A percentile compares a stretch with the other conserved stretches of the same genome.
These are phyloP conservation scores for Thymelicus sylvestris DNA, from an alignment of 2,888 invertebrate genomes.

Conservation along the genomic window DNA sequence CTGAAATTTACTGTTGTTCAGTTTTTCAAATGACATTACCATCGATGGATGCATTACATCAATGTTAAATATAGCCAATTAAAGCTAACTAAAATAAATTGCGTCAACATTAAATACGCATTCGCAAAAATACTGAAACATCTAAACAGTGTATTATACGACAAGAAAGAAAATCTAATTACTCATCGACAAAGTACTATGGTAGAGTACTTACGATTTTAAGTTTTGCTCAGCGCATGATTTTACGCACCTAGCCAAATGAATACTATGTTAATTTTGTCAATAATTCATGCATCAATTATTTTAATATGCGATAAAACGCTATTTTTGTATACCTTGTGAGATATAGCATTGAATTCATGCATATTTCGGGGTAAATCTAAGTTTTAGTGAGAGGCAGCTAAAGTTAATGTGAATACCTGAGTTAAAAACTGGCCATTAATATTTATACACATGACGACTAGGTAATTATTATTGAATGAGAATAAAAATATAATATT, in stretches of 20 bases:
- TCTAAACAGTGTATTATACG: background rate
- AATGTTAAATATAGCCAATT: constrained; percentile 14
- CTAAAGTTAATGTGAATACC: background rate
- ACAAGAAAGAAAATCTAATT: constrained; percentile 2
- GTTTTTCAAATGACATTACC: constrained; percentile 9
- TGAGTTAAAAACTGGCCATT: background rate
- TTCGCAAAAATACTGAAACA: constrained; percentile 27
- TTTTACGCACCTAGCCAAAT: constrained; percentile 80
- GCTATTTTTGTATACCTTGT: background rate
- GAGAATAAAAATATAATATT: background rate
- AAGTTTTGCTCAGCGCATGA: constrained; percentile 82
- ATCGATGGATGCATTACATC: constrained; percentile 15
- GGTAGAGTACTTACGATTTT: constrained; percentile 71
- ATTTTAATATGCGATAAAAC: constrained; percentile 7
- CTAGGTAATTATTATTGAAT: background rate
- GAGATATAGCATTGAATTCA: constrained; percentile 3
- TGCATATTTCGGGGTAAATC: constrained; percentile 9
- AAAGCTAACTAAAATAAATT: constrained; percentile 21
- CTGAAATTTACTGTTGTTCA: background rate
- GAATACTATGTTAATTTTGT: constrained; percentile 71
- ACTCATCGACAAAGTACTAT: constrained; percentile 40
- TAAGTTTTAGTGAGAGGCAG: constrained; percentile 18
- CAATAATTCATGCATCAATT: constrained; percentile 27
- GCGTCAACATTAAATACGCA: constrained; percentile 31
- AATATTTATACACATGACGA: constrained; percentile 2